A percentile compares a stretch with the other conserved stretches of the same genome.
These are phyloP conservation scores for Kryptolebias ocellatus DNA, from an alignment of 2,797 vertebrate genomes.

Conservation along the genomic window DNA sequence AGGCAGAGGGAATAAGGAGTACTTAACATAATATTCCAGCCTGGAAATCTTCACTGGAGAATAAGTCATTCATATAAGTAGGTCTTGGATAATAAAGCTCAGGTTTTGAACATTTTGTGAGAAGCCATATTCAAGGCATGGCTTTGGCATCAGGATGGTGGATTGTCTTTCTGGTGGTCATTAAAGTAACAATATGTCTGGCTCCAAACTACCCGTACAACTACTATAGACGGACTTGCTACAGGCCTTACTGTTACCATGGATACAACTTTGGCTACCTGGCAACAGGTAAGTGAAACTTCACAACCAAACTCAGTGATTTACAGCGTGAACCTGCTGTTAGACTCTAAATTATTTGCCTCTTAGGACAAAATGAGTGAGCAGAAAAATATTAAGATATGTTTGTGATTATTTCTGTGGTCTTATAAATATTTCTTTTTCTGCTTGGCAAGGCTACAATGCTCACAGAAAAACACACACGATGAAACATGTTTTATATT, in stretches of 20 bases:
- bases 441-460: conserved; percentile 12
- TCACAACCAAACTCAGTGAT: conserved; percentile 9
- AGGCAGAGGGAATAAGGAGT: conserved; percentile 47
- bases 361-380: not conserved
- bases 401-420: no score
- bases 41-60: conserved; percentile 23
- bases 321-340: no score
- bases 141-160: conserved; percentile 28
- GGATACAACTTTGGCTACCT: conserved; percentile 67
- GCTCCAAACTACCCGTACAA: conserved; percentile 74
- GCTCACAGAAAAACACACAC: not conserved
- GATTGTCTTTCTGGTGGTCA: conserved; percentile 49
- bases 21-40: conserved; percentile 42
- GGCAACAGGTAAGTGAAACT: conserved; percentile 80
- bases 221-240: conserved; percentile 86
- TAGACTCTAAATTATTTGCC: no score
- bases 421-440: no score
- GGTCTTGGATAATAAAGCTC: not conserved
- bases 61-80: not conserved
- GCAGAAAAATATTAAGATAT: not conserved
- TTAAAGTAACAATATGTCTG: conserved; percentile 62
- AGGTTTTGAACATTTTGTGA: conserved; percentile 10
- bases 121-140: conserved; percentile 43
- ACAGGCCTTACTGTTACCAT: conserved; percentile 83
- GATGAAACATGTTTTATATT: conserved; percentile 31